These are phyloP conservation scores for Tonatia bakeri DNA, from an alignment of 2,113 vertebrate species.

Conservation along the genomic window DNA sequence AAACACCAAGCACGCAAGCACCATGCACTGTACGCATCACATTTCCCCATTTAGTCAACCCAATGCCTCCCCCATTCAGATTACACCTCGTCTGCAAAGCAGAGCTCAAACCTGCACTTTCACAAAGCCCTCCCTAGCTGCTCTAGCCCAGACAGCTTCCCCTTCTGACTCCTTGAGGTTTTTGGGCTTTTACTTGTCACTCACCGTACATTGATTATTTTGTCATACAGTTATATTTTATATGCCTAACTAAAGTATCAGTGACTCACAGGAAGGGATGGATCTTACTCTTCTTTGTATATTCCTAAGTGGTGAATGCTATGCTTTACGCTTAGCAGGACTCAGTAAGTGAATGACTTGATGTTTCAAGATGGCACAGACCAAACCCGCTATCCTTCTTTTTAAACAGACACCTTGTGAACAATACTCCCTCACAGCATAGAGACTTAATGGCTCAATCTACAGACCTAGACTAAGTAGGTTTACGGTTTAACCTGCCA, in stretches of 20 bases:
- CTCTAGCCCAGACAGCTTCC: neutral
- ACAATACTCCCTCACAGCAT: neutral
- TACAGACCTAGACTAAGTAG: neutral
- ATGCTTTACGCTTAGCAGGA: neutral
- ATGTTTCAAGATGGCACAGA: neutral
- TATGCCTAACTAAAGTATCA: neutral
- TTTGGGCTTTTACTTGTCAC: neutral
- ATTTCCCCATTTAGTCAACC: neutral
- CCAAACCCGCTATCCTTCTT: neutral
- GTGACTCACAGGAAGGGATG: neutral
- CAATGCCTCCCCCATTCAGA: neutral
- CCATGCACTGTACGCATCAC: neutral
- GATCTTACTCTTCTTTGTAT: neutral
- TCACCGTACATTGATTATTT: neutral
- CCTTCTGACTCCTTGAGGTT: neutral
- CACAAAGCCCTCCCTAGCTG: neutral
- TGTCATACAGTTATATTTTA: neutral
- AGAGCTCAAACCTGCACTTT: neutral
- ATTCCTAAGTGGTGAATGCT: neutral
- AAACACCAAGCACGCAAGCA: neutral
- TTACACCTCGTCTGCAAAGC: neutral
- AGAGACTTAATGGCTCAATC: neutral
- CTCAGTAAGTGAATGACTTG: neutral
- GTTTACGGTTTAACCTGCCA: neutral
- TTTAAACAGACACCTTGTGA: neutral